Conservation (phyloP, 2,113 vertebrate species). For the Calcarius ornatus region DNA sequence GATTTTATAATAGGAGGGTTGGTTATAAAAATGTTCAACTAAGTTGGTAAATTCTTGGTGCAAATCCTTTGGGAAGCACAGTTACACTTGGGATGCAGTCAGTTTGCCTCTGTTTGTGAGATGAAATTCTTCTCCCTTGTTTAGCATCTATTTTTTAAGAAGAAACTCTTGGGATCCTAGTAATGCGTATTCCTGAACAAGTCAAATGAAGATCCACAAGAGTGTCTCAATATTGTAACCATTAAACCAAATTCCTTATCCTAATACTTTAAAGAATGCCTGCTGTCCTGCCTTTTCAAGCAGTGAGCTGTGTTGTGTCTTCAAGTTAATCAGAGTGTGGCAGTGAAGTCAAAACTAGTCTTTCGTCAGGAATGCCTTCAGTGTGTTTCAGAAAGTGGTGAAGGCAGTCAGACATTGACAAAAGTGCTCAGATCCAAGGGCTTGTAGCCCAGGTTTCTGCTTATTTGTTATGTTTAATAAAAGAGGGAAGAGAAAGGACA, state of each 20-base stretch:
- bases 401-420: neutral
- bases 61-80: neutral
- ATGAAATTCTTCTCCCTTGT: neutral
- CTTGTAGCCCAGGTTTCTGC: neutral
- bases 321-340: neutral
- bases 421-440: neutral
- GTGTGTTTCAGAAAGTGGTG: neutral
- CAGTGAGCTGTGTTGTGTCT: neutral
- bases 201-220: neutral
- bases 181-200: neutral
- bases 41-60: neutral
- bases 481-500: neutral
- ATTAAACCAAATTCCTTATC: neutral
- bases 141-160: neutral
- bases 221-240: neutral
- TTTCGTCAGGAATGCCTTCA: neutral
- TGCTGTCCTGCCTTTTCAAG: neutral
- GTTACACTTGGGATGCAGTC: neutral
- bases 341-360: rapidly evolving
- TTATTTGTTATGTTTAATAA: neutral
- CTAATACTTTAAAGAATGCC: neutral
- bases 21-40: neutral
- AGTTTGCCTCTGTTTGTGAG: neutral
- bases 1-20: neutral
- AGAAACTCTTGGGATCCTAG: neutral